A percentile compares a stretch with the other conserved stretches of the same genome.
Evolutionary conservation across 1,140 invertebrate species (phyloP).

Genomic region (Mylabris phalerata): DNA sequence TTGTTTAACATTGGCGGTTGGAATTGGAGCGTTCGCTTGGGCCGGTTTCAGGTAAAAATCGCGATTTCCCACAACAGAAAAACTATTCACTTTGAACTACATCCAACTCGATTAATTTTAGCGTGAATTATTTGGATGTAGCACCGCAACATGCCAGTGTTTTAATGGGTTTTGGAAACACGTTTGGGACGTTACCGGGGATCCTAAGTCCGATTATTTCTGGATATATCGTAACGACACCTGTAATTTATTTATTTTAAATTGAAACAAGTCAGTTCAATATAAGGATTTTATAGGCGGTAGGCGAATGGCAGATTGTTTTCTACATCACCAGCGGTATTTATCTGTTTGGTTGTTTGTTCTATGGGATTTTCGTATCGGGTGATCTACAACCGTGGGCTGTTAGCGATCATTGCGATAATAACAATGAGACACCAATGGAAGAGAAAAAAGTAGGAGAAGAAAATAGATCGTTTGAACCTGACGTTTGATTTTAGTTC

Average conservation of each 20-base stretch:
- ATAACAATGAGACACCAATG: slow-evolving; percentile 1
- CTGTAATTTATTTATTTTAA: slow-evolving; percentile 44
- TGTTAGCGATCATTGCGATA: not conserved
- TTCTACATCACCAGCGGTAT: slow-evolving; percentile 75
- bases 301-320: slow-evolving; percentile 71
- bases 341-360: slow-evolving; percentile 68
- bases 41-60: slow-evolving; percentile 67
- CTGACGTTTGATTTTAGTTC: not conserved
- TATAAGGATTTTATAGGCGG: slow-evolving; percentile 49
- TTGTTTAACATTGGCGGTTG: slow-evolving; percentile 77
- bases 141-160: slow-evolving; percentile 75
- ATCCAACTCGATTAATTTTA: slow-evolving; percentile 42
- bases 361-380: slow-evolving; percentile 74
- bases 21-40: slow-evolving; percentile 83
- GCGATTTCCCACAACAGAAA: not conserved
- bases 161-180: slow-evolving; percentile 83
- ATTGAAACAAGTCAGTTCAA: not conserved
- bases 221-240: slow-evolving; percentile 66
- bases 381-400: slow-evolving; percentile 77
- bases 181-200: slow-evolving; percentile 79
- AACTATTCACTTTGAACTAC: not conserved
- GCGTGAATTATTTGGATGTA: slow-evolving; percentile 82
- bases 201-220: slow-evolving; percentile 77
- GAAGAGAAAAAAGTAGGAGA: not conserved
- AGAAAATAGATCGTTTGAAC: slow-evolving; percentile 11